A percentile compares a stretch with the other conserved stretches of the same genome.
These are phyloP conservation scores for Spodoptera picta DNA, from an alignment of 2,888 invertebrate genomes.

Conservation along the genomic window DNA sequence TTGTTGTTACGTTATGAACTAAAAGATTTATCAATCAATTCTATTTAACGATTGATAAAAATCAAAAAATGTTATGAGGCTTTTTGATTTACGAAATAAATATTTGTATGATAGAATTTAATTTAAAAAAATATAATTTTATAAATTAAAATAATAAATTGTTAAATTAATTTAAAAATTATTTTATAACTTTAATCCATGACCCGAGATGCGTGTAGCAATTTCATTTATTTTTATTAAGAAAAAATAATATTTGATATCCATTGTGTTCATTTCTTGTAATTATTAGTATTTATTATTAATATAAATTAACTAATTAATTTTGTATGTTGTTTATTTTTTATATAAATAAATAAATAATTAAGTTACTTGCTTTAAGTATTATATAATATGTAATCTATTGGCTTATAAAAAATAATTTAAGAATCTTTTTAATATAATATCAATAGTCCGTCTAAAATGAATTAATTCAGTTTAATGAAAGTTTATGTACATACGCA, in stretches of 20 bases:
- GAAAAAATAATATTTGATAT: slow-evolving; percentile 35
- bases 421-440: no score
- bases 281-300: slow-evolving; percentile 59
- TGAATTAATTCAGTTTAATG: no score
- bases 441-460: no score
- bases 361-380: slow-evolving; percentile 47
- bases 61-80: slow-evolving; percentile 32
- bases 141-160: neutral
- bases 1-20: slow-evolving; percentile 7
- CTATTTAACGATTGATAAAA: slow-evolving; percentile 1
- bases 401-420: slow-evolving; percentile 34
- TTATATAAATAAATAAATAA: slow-evolving; percentile 34
- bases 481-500: no score
- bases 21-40: slow-evolving; percentile 4
- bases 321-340: slow-evolving; percentile 58
- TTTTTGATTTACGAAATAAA: slow-evolving; percentile 22
- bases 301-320: slow-evolving; percentile 29
- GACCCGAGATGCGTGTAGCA: slow-evolving; percentile 21
- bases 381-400: slow-evolving; percentile 53
- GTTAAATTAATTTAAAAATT: slow-evolving; percentile 8
- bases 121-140: slow-evolving; percentile 1
- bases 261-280: slow-evolving; percentile 58
- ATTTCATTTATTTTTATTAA: slow-evolving; percentile 17
- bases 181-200: slow-evolving; percentile 31
- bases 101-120: slow-evolving; percentile 7